Base-by-base conservation (phyloP, 1,140 invertebrate genomes). In the Bombus breviceps region DNA sequence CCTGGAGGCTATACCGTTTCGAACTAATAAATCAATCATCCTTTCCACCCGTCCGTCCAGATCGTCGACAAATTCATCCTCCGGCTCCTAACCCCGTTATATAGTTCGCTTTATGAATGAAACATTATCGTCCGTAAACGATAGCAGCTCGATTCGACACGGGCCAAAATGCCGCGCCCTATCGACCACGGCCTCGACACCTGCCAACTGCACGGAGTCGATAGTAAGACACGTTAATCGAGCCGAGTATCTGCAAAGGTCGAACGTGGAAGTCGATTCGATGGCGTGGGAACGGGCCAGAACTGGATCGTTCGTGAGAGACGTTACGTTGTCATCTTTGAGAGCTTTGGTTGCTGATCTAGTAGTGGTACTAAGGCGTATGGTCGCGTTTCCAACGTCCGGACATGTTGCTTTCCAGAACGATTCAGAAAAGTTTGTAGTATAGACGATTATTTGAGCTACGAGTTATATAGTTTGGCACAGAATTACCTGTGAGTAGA, bases 21-120 rank as follows among this genome's bases (percentile, higher is more conserved):
- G 9, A 28, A 34, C 53, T 76, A 76, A 76, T 76, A 76, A 76
- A 76, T 76, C 74, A 76, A 59, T 76, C 74, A 76, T n/a, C 53
- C 53, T 59, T 18, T n/a, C 25, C 22, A 76, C 32, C 74, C 34
- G 34, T 47, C 43, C 47, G 5, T 73, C n/a, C n/a, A 22, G 6
- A 39, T 76, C 74, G 53, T 28, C 53, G 53, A 59, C 74, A 59
- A 76, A 59, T 59, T 76, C 37, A 76, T 76, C 34, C 74, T 32
- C 41, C 25, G 28, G 18, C 53, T 25, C 34, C 74, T 59, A 13
- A 3, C 74, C 6, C 2, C 6, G 66, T 43, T 32, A 15, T 37
- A 57, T 39, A 25, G 53, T 15, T 9, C 43, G 34, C 34, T 76
- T 59, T 59, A 76, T 59, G 53, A 76, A 76, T 76, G 74, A 76